Evolutionary conservation across 2,888 invertebrate species (phyloP), one percentile per base, ranked within the genome.

Genomic region (Hydrotaea cyrtoneurina): DNA sequence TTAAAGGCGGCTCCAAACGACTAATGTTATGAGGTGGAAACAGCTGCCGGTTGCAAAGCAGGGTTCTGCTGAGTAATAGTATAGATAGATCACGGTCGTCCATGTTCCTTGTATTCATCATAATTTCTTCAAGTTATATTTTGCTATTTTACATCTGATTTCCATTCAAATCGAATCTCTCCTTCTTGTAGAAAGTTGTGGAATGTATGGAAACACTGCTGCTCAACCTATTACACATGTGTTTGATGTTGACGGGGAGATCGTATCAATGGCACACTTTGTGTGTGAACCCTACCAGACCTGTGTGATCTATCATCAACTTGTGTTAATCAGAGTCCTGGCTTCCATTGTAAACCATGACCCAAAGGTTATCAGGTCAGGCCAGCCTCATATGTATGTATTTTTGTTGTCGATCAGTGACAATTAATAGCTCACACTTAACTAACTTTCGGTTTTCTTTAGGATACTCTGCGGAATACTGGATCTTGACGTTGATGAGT

Each of bases 271-370:
- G 96, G 96, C 11, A 94, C 95, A 2, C 93, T 93, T 74, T 98
- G 98, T 89, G 93, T 98, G 98, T 88, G 96, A 96, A 83, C 92
- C 97, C n/a, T 95, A 95, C 43, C 94, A 95, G 80, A 97, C 97
- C 0, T 98, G 98, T n/a, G n/a, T 88, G 96, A 96, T 89, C 95
- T 95, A 5, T 93, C 95, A 74, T 95, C 96, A 0, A 94, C 95
- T 15, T 98, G 98, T 89, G 93, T 93, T 11, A 97, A 97, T 91
- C 93, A 95, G 31, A 94, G 94, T 26, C 97, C 98, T 0, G 98
- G 98, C n/a, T 98, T 96, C 93, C 94, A 95, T 83, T 98, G 98
- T 90, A 96, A 96, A 0, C 93, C 96, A 0, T 98, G 98, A 90
- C 98, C 98, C 0, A 92, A 95, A 0, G 98, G 98, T n/a, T 98